Percentiles rank a stretch among this genome's conserved stretches.
phyloP scores from a whole-genome alignment of 1,140 invertebrate genomes.

The Myzus persicae region DNA sequence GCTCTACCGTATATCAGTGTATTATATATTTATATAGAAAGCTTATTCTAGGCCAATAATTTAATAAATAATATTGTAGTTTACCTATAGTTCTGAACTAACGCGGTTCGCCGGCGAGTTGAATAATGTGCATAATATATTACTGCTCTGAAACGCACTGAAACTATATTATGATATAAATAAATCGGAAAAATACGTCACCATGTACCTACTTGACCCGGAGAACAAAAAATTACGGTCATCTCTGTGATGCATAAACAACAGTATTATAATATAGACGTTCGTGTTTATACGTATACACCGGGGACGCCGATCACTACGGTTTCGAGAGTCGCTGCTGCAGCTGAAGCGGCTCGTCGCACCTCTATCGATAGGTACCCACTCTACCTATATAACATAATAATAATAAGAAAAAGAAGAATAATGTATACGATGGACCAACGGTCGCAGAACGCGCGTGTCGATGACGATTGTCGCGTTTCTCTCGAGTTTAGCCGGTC shows the following conservation, averaged over 20 bases:
- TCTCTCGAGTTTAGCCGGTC: neutral
- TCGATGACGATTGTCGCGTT: conserved; percentile 17
- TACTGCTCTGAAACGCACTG: neutral
- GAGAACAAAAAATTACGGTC: neutral
- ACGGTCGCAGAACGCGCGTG: neutral
- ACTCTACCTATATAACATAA: neutral
- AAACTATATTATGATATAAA: neutral
- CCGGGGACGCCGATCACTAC: neutral
- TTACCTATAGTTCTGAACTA: neutral
- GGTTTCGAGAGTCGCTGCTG: neutral
- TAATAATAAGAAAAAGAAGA: neutral
- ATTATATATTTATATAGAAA: neutral
- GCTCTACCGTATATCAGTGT: neutral
- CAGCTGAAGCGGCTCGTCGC: neutral
- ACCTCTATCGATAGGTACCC: neutral
- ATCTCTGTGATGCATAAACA: neutral
- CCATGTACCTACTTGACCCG: neutral
- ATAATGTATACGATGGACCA: neutral
- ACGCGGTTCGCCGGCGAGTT: neutral
- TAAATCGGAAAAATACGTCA: neutral
- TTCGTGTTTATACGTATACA: neutral
- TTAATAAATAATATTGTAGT: neutral
- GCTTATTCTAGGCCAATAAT: neutral
- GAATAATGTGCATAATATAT: neutral
- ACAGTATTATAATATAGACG: neutral